Percentiles rank a stretch among this genome's conserved stretches.
phyloP scores from a whole-genome alignment of 1,140 invertebrate species.

The Saccostrea glomerata region DNA sequence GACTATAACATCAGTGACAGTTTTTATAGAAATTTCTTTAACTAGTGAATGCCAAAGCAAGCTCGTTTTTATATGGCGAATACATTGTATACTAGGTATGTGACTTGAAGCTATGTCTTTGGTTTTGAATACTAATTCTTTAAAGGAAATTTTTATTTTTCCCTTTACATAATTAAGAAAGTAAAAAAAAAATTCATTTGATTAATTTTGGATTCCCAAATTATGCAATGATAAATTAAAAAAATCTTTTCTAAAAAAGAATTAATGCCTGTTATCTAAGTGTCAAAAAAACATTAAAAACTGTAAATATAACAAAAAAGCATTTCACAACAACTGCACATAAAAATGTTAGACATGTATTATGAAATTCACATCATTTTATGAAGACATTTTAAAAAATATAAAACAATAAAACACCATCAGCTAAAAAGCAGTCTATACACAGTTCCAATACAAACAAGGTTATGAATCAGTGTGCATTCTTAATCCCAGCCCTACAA shows the following conservation, averaged over 20 bases:
- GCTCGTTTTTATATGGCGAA: background rate
- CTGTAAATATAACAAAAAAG: constrained; percentile 3
- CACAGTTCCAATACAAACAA: background rate
- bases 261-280: too few relatives aligned
- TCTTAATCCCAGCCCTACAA: background rate
- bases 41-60: constrained; percentile 9
- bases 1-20: constrained; percentile 18
- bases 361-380: background rate
- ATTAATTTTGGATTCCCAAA: too few relatives aligned
- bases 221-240: too few relatives aligned
- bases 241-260: too few relatives aligned
- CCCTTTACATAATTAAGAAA: background rate
- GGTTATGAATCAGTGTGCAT: background rate
- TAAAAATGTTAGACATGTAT: constrained; percentile 20
- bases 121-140: background rate
- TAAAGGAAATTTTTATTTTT: background rate
- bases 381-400: constrained; percentile 19
- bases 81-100: background rate
- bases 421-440: background rate
- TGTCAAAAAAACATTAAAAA: background rate
- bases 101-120: background rate
- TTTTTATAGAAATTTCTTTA: background rate
- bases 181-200: background rate
- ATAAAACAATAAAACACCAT: constrained; percentile 11
- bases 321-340: constrained; percentile 20